Base-by-base conservation (phyloP, 2,888 invertebrate genomes). In the Drosophila longiperda region DNA sequence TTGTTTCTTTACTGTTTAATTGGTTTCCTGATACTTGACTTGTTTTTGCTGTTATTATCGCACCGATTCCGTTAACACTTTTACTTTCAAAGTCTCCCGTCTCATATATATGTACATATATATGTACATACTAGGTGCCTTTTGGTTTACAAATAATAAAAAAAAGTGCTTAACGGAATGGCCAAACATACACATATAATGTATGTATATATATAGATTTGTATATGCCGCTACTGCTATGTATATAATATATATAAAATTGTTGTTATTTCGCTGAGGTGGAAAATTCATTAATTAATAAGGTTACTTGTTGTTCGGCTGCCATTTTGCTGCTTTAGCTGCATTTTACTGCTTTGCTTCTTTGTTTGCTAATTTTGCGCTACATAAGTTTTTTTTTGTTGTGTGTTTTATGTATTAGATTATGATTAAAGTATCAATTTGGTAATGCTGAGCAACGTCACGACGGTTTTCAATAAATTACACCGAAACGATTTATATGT, bases 251-350 rank as follows among this genome's bases (percentile, higher is more conserved):
- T 79, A 76, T 88, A 83, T 89, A 88, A 88, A 88, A 89, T 86
- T 90, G 83, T 87, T 89, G 89, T 85, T 82, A 90, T 83, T 83
- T 91, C 90, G 85, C 90, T 90, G 90, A 90, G 90, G 89, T 90
- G 90, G 91, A 90, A 90, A 90, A 90, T 90, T 91, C 90, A 72
- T 90, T 83, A 84, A 88, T 86, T 91, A 86, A 87, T 81, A 90
- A 90, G 88, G 89, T 90, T 86, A 82, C 82, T 81, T 90, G 84
- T 89, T 80, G 78, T 65, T 73, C 68, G 77, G 59, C 72, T 72
- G 70, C 61, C 74, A 62, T 66, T 48, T 40, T 60, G 45, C 45
- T 23, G 45, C 45, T 45, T 45, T 45, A 12, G 45, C 45, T 45
- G 42, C 42, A 42, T 42, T 42, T 36, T 60, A 40, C 62, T 73